phyloP scores from a whole-genome alignment of 2,113 vertebrate genomes.

The Physeter macrocephalus region DNA sequence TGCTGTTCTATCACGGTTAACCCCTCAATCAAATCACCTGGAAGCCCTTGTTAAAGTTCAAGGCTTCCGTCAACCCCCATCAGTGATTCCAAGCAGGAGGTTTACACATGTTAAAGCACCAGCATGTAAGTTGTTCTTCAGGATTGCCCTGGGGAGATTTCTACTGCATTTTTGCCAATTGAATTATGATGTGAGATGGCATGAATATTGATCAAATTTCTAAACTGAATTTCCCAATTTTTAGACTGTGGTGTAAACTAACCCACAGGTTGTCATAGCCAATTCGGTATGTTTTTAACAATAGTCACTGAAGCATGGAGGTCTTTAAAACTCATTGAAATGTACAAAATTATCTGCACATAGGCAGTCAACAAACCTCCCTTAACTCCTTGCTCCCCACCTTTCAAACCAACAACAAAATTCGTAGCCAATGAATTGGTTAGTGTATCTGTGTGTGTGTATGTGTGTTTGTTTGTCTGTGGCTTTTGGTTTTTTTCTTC shows the following conservation, averaged over 20 bases:
- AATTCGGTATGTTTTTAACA: conserved; percentile 58
- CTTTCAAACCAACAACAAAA: not conserved
- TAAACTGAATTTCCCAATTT: conserved; percentile 63
- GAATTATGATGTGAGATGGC: conserved; percentile 51
- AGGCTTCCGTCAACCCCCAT: conserved; percentile 31
- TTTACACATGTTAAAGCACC: conserved; percentile 17
- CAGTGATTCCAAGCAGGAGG: conserved; percentile 14
- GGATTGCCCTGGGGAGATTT: conserved; percentile 52
- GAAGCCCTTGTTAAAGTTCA: conserved; percentile 57
- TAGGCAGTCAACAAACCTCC: not conserved
- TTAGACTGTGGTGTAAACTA: conserved; percentile 62
- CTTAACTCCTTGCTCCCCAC: conserved; percentile 40
- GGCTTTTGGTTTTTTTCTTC: not conserved
- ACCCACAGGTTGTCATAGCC: conserved; percentile 55
- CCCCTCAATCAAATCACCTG: conserved; percentile 59
- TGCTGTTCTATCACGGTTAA: conserved; percentile 67
- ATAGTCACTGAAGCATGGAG: conserved; percentile 50
- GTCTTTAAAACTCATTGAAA: conserved; percentile 28
- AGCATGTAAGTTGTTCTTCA: conserved; percentile 48
- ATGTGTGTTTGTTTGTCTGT: not conserved
- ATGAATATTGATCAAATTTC: conserved; percentile 73
- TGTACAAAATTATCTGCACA: conserved; percentile 31
- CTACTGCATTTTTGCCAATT: conserved; percentile 57
- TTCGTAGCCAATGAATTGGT: no score
- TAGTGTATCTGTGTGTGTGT: not conserved